These are phyloP conservation scores for Pelobates cultripes DNA, from an alignment of 2,797 vertebrate species.

Conservation along the genomic window DNA sequence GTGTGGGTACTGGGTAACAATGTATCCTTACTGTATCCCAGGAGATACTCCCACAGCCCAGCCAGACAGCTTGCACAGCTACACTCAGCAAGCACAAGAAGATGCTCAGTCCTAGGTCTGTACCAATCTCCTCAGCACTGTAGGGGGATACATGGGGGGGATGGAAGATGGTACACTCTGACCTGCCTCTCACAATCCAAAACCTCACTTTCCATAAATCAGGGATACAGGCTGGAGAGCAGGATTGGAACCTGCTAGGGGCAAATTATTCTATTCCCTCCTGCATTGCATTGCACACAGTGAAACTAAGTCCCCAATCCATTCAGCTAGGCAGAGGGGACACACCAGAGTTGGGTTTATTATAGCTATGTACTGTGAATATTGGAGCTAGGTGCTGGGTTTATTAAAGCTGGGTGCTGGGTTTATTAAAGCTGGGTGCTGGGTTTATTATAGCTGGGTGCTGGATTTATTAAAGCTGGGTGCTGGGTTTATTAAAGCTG, in stretches of 20 bases:
- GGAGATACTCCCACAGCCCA: background rate
- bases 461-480: too few species aligned
- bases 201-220: slow-evolving; percentile 10
- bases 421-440: too few species aligned
- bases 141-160: slow-evolving; percentile 12
- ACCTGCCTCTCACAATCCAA: slow-evolving; percentile 32
- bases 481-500: too few species aligned
- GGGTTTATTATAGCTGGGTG: too few species aligned
- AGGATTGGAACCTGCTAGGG: background rate
- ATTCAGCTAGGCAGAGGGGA: background rate
- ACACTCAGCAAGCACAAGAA: slow-evolving; percentile 10
- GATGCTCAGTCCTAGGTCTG: slow-evolving; percentile 39
- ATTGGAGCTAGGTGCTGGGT: too few species aligned
- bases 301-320: background rate
- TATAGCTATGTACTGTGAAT: too few species aligned
- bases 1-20: background rate
- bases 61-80: slow-evolving; percentile 25
- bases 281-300: background rate
- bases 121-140: slow-evolving; percentile 32
- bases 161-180: slow-evolving; percentile 39
- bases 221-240: background rate
- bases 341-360: too few species aligned
- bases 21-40: slow-evolving; percentile 8
- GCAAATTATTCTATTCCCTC: too few species aligned
- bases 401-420: too few species aligned